These are phyloP conservation scores for Orycteropus afer DNA, from an alignment of 2,113 vertebrate species.

Conservation along the genomic window DNA sequence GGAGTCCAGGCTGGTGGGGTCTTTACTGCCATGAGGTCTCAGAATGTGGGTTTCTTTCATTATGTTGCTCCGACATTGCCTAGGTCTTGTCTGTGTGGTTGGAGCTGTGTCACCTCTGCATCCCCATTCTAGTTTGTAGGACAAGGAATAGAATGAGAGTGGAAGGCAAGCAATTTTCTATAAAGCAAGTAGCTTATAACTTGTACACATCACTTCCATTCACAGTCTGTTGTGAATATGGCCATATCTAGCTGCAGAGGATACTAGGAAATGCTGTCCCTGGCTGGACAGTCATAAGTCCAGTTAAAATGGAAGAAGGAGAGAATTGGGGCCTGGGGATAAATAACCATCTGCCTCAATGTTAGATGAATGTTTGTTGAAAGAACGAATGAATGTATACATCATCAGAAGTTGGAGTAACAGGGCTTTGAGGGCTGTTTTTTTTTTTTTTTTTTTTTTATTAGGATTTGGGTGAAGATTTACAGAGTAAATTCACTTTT, in stretches of 20 bases:
- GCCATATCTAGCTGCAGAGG: not conserved
- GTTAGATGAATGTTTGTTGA: slow-evolving; percentile 24
- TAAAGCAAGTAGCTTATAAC: not conserved
- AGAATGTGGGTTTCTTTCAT: not conserved
- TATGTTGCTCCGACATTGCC: not conserved
- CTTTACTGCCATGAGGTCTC: not conserved
- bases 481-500: no score
- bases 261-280: not conserved
- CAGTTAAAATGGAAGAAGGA: not conserved
- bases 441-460: no score
- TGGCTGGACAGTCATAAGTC: not conserved
- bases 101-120: not conserved
- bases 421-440: not conserved
- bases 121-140: not conserved
- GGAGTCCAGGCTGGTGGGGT: not conserved
- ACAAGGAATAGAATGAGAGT: not conserved
- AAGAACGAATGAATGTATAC: not conserved
- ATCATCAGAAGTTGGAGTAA: slow-evolving; percentile 15
- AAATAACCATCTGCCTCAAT: not conserved
- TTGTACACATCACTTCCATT: not conserved
- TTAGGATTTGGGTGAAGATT: no score
- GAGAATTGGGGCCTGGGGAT: not conserved
- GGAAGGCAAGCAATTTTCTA: not conserved
- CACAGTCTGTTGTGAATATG: not conserved
- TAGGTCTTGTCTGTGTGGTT: not conserved